phyloP scores from a whole-genome alignment of 2,113 vertebrate genomes.

The Chloebia gouldiae region DNA sequence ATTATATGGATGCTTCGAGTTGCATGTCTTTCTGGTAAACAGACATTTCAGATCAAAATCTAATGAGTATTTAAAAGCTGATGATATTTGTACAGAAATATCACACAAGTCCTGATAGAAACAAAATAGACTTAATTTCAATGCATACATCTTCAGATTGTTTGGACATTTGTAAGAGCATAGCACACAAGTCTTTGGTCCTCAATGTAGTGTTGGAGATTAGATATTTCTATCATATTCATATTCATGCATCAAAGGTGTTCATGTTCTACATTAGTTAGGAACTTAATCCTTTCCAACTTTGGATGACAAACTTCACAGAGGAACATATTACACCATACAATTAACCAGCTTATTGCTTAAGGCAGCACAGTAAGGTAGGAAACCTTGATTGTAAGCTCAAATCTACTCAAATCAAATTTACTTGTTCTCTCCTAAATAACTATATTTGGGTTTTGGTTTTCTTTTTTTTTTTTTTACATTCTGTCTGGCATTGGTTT shows the following conservation, averaged over 20 bases:
- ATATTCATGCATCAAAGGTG: not conserved
- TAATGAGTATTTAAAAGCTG: not conserved
- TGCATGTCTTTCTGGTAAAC: not conserved
- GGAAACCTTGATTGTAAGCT: not conserved
- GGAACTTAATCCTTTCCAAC: not conserved
- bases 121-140: not conserved
- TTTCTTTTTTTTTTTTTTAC: not conserved
- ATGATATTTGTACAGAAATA: not conserved
- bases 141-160: not conserved
- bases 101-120: not conserved
- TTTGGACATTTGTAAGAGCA: not conserved
- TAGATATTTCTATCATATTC: not conserved
- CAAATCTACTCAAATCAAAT: not conserved
- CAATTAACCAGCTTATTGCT: not conserved
- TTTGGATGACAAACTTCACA: not conserved
- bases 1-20: not conserved
- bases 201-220: not conserved
- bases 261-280: not conserved
- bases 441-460: fast-evolving
- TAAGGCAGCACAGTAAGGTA: not conserved
- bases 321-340: not conserved
- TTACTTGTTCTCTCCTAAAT: not conserved
- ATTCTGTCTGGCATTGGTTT: not conserved
- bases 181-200: not conserved
- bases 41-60: not conserved